Percentiles rank a stretch among this genome's conserved stretches.
Evolutionary conservation across 2,797 vertebrate genomes (phyloP).

Genomic region (Phrynocephalus guinanensis): DNA sequence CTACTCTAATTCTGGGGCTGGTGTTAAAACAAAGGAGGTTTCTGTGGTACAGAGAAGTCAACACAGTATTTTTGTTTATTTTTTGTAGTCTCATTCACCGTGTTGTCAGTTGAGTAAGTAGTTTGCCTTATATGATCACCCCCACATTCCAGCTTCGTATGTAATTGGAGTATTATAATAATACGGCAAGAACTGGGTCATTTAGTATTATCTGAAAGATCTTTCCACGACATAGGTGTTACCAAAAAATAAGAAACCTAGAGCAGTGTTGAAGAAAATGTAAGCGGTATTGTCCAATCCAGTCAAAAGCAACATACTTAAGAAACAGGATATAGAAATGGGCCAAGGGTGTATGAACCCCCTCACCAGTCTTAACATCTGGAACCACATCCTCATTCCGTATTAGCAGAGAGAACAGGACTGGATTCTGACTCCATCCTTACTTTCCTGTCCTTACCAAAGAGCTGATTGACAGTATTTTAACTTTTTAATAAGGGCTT

Average conservation of each 20-base stretch:
- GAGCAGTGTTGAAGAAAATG: not conserved
- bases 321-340: not conserved
- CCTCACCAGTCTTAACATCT: not conserved
- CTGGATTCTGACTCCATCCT: too few species aligned
- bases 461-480: not conserved
- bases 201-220: not conserved
- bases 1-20: not conserved
- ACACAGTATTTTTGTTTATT: not conserved
- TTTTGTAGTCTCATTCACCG: not conserved
- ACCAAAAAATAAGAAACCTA: not conserved
- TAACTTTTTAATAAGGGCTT: conserved; percentile 1
- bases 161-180: not conserved
- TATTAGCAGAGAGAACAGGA: too few species aligned
- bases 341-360: too few species aligned
- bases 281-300: not conserved
- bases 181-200: not conserved
- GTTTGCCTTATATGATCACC: not conserved
- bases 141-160: not conserved
- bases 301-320: not conserved
- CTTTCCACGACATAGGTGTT: not conserved
- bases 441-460: not conserved
- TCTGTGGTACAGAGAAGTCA: conserved; percentile 2
- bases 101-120: not conserved
- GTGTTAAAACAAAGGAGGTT: not conserved
- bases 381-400: too few species aligned